These are phyloP conservation scores for Diarsia dahlii DNA, from an alignment of 2,888 invertebrate genomes.

Conservation along the genomic window DNA sequence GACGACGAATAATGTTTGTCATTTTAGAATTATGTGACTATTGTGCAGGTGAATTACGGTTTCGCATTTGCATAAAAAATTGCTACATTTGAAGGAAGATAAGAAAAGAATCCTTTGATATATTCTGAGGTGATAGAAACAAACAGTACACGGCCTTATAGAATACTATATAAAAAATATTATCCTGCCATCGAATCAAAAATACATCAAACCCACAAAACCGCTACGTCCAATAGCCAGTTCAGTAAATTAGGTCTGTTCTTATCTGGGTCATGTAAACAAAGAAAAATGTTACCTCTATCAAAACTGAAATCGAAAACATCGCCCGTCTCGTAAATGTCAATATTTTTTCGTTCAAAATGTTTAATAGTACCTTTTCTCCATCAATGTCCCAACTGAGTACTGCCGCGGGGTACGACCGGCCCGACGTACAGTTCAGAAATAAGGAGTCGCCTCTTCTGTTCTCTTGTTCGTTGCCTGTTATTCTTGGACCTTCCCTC, in stretches of 20 bases:
- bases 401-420: conserved; percentile 94
- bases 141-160: neutral
- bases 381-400: conserved; percentile 95
- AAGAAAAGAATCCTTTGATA: neutral
- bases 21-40: conserved; percentile 9
- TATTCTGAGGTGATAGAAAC: neutral
- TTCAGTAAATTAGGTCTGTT: conserved; percentile 16
- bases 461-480: conserved; percentile 93
- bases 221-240: neutral
- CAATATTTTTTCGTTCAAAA: conserved; percentile 52
- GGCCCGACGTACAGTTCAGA: conserved; percentile 94
- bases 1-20: conserved; percentile 17
- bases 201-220: conserved; percentile 2
- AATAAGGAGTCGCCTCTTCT: conserved; percentile 94
- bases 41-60: neutral
- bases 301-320: conserved; percentile 41
- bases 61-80: neutral
- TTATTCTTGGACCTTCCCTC: conserved; percentile 94
- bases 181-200: conserved; percentile 10
- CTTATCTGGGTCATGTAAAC: conserved; percentile 32
- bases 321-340: conserved; percentile 45
- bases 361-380: conserved; percentile 90
- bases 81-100: neutral
- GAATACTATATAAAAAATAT: neutral
- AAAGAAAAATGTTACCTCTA: conserved; percentile 36